Conservation (phyloP, 2,797 vertebrate genomes). For the Pagetopsis macropterus region DNA sequence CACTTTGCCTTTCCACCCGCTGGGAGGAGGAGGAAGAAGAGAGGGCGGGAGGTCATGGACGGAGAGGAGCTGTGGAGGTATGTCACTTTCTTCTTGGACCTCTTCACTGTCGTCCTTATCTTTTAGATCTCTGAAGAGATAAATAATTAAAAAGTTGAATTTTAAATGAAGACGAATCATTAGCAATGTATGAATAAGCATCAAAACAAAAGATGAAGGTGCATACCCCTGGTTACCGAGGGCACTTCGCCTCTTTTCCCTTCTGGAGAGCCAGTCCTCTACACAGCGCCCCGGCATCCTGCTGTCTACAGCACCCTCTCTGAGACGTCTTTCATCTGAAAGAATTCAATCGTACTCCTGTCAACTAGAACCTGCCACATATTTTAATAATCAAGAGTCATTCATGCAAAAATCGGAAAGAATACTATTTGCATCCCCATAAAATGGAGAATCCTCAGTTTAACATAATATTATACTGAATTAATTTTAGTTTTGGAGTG, state of each 20-base stretch:
- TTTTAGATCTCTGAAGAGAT: slow-evolving; percentile 71
- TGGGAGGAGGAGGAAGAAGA: slow-evolving; percentile 86
- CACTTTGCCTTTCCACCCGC: slow-evolving; percentile 83
- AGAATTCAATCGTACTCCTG: slow-evolving; percentile 17
- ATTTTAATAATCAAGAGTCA: no score
- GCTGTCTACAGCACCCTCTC: slow-evolving; percentile 75
- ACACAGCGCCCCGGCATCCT: slow-evolving; percentile 71
- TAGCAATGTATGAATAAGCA: slow-evolving; percentile 29
- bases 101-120: slow-evolving; percentile 69
- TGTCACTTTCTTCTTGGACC: slow-evolving; percentile 75
- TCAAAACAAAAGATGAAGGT: slow-evolving; percentile 28
- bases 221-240: slow-evolving; percentile 85
- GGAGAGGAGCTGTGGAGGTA: slow-evolving; percentile 88
- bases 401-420: no score
- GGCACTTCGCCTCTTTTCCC: slow-evolving; percentile 83
- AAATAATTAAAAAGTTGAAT: slow-evolving; percentile 59
- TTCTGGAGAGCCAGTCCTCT: slow-evolving; percentile 91
- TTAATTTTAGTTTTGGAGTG: no score
- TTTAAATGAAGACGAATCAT: slow-evolving; percentile 39
- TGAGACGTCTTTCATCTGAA: slow-evolving; percentile 86
- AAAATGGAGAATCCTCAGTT: no score
- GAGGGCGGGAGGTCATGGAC: slow-evolving; percentile 92
- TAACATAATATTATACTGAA: no score
- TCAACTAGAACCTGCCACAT: not conserved
- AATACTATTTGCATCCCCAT: no score